Conservation (phyloP, 2,797 vertebrate species). For the Sebastes aleutianus region DNA sequence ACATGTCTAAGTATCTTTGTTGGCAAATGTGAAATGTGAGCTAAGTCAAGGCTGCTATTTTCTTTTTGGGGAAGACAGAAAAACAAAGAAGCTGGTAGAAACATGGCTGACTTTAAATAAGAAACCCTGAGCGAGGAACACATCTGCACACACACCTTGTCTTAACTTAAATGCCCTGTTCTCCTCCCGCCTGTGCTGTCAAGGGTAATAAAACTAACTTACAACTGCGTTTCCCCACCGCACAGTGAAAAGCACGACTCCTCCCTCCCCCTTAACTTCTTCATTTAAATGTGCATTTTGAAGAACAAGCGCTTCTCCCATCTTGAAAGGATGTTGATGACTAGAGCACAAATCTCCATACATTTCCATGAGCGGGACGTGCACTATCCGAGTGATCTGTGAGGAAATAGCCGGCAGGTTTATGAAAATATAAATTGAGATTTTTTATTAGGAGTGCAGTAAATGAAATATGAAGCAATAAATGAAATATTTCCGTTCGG, state of each 20-base stretch:
- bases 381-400: slow-evolving; percentile 67
- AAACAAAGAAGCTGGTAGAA: neutral
- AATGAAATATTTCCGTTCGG: slow-evolving; percentile 60
- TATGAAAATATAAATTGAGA: slow-evolving; percentile 79
- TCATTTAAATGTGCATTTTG: slow-evolving; percentile 81
- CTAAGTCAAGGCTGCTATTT: neutral
- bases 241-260: slow-evolving; percentile 47
- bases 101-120: neutral
- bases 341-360: slow-evolving; percentile 79
- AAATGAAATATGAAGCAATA: slow-evolving; percentile 66
- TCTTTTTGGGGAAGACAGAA: neutral
- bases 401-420: slow-evolving; percentile 72
- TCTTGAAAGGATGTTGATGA: slow-evolving; percentile 79
- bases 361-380: slow-evolving; percentile 74
- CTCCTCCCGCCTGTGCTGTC: slow-evolving; percentile 53
- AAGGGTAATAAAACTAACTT: slow-evolving; percentile 72
- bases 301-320: slow-evolving; percentile 71
- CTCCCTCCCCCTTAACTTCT: slow-evolving; percentile 61
- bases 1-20: neutral
- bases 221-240: slow-evolving; percentile 43
- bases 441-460: slow-evolving; percentile 39
- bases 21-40: neutral
- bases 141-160: neutral
- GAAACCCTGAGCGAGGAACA: neutral
- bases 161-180: slow-evolving; percentile 11